These are phyloP conservation scores for Holacanthella duospinosa DNA, from an alignment of 2,888 invertebrate genomes.

Conservation along the genomic window DNA sequence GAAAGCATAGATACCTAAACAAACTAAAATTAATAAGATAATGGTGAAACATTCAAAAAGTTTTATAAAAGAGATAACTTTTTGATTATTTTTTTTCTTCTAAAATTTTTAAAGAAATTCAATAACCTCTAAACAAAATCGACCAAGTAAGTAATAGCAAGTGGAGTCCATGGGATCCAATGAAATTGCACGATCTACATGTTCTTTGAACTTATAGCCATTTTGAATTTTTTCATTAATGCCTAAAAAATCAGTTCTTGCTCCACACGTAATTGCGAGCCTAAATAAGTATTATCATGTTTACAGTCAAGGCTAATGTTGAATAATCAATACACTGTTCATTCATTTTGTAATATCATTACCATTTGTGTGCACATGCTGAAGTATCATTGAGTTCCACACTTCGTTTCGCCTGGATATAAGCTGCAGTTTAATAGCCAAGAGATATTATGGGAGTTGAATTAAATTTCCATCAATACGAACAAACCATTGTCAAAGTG, in stretches of 20 bases:
- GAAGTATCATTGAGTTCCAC: constrained; percentile 46
- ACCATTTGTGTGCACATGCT: constrained; percentile 60
- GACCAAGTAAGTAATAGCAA: constrained; percentile 57
- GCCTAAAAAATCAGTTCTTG: constrained; percentile 50
- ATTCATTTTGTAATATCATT: constrained; percentile 18
- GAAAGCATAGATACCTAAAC: constrained; percentile 48
- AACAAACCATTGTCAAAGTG: constrained; percentile 6
- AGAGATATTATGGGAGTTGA: background rate
- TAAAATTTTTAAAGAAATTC: background rate
- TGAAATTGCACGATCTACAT: constrained; percentile 54
- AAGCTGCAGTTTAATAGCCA: constrained; percentile 42
- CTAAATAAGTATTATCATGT: constrained; percentile 38
- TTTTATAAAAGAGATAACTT: constrained; percentile 5
- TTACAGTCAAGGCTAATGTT: background rate
- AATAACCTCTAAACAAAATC: constrained; percentile 55
- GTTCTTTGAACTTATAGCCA: constrained; percentile 56
- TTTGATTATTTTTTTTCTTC: constrained; percentile 1
- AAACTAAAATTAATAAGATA: constrained; percentile 11
- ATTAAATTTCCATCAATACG: too few relatives aligned
- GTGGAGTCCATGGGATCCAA: constrained; percentile 52
- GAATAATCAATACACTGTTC: background rate
- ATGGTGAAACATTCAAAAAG: constrained; percentile 1
- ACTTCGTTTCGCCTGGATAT: constrained; percentile 49
- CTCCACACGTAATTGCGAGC: constrained; percentile 54
- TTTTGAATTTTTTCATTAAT: constrained; percentile 55